Base-by-base conservation (phyloP, 2,113 vertebrate species). In the Nothobranchius kuhntae region DNA sequence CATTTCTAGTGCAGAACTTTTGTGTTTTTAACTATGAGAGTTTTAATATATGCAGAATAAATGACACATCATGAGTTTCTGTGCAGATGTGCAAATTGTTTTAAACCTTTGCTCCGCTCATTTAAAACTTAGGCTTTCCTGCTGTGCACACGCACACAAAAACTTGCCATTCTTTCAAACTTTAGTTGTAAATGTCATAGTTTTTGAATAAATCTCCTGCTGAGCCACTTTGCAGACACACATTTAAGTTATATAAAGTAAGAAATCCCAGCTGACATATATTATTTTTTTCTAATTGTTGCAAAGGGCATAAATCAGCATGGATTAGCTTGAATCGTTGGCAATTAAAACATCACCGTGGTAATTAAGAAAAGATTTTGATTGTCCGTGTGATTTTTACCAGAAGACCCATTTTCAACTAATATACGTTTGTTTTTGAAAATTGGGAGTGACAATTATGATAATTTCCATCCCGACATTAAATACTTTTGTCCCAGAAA, bases 311-410 rank as follows among this genome's bases (percentile, higher is more conserved):
- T 80, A 52, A 95, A 94, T 80, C 93, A 92, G 94, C 94, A 93
- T 93, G 93, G 92, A 93, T 95, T 94, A 94, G 93, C 92, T 95
- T 82, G 96, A 97, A 97, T 95, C 89, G 91, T 93, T 90, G 91
- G 93, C 95, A 98, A 99, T 97, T 98, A 97, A 93, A 96, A 98
- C 95, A 96, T 97, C 92, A 92, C 93, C 93, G 91, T 71, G 92
- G 92, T 96, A 97, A 99, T 98, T 98, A 96, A 94, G 94, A 58
- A 95, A 96, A 94, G 93, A 95, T 96, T 96, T 93, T 95, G 95
- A 96, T 98, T 96, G 95, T 97, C 93, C 96, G 30, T 30, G 30
- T 30, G 93, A 94, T 95, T 98, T 96, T 94, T 92, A 92, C 92
- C 93, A 93, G 93, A 94, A 94, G 91, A 90, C 92, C 93, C 89